These are phyloP conservation scores for Aratinga solstitialis DNA, from an alignment of 2,797 vertebrate genomes.

Conservation along the genomic window DNA sequence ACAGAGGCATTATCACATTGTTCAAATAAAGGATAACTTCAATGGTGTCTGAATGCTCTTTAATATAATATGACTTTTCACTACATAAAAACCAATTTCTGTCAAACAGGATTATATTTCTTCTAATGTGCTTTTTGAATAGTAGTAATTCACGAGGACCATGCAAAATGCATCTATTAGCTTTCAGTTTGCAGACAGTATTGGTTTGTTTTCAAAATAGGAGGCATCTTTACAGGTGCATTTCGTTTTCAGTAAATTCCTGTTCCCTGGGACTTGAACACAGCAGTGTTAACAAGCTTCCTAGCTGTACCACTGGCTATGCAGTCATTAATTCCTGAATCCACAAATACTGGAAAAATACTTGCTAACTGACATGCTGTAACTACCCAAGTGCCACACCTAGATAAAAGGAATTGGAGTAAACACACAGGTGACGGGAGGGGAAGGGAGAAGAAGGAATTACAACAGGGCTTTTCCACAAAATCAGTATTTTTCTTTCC, in stretches of 20 bases:
- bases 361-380: neutral
- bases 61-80: constrained; percentile 29
- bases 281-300: neutral
- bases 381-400: rapidly evolving
- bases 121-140: neutral
- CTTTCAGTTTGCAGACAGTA: neutral
- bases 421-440: neutral
- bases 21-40: constrained; percentile 47
- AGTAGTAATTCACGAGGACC: neutral
- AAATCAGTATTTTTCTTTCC: neutral
- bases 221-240: neutral
- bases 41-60: neutral
- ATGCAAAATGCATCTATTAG: neutral
- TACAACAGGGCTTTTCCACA: neutral
- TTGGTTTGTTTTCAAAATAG: neutral
- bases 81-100: constrained; percentile 6
- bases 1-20: neutral
- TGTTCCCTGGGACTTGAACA: neutral
- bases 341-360: neutral
- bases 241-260: neutral
- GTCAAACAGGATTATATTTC: constrained; percentile 7
- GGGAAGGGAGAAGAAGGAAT: neutral
- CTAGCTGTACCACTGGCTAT: neutral
- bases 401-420: neutral
- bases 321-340: neutral